A percentile compares a stretch with the other conserved stretches of the same genome.
These are phyloP conservation scores for Busseola fusca DNA, from an alignment of 2,888 invertebrate genomes.

Conservation along the genomic window DNA sequence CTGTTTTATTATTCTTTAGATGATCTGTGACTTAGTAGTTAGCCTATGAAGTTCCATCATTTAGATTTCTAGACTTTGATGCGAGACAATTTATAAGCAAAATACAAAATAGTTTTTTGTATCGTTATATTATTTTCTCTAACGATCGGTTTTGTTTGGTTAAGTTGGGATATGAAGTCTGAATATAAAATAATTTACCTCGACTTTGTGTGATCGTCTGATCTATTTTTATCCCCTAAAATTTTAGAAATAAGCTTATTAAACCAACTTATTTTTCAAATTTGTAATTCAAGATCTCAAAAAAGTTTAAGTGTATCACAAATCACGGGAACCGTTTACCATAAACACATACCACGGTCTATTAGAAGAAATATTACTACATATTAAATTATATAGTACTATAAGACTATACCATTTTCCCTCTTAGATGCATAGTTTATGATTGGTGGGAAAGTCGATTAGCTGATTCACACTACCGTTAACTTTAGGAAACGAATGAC, in stretches of 20 bases:
- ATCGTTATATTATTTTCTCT: neutral
- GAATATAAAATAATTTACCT: neutral
- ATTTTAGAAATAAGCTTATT: no score
- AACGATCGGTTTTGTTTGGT: neutral
- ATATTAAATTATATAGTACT: constrained; percentile 64
- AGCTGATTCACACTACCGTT: constrained; percentile 66
- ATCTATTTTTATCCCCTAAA: no score
- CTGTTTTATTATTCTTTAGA: constrained; percentile 11
- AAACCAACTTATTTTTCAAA: no score
- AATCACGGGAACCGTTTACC: constrained; percentile 26
- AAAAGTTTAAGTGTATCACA: constrained; percentile 27
- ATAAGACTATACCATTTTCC: constrained; percentile 55
- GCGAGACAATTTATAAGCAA: neutral
- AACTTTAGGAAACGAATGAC: constrained; percentile 56
- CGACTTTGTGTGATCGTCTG: neutral
- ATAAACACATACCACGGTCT: constrained; percentile 39
- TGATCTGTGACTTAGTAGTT: constrained; percentile 5
- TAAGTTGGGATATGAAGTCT: neutral
- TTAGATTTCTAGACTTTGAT: neutral
- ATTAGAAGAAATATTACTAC: constrained; percentile 58
- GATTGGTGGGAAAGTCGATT: constrained; percentile 69
- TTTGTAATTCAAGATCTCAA: neutral
- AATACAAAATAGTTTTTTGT: neutral
- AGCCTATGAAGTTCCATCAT: neutral
- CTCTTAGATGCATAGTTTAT: constrained; percentile 70